Evolutionary conservation across 2,113 vertebrate species (phyloP), one percentile per base, ranked within the genome.

Genomic region (Colius striatus): DNA sequence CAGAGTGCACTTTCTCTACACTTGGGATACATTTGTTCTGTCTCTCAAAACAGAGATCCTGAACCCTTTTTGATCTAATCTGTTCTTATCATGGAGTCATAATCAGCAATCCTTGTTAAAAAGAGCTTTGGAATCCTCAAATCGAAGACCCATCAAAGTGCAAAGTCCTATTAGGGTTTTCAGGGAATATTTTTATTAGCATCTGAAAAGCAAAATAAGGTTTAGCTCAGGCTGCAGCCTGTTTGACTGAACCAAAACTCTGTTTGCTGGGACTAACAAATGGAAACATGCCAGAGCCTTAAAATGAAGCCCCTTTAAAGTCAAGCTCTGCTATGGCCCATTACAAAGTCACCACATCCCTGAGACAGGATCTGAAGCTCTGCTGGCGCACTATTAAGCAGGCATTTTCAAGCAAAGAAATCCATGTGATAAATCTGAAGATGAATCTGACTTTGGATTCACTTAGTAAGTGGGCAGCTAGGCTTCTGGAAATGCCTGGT

Each of bases 201-300:
- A 53, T 36, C 16, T 57, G n/a, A 92, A 67, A 48, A 86, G 48
- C 43, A 86, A 94, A 95, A 54, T 65, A 95, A 90, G 18, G 23
- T 74, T 86, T 48, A 43, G 29, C 34, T 90, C 38, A n/a, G 48
- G 51, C 26, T 77, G 51, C 14, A 90, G 43, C 29, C 55, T 75
- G 30, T 74, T 63, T 53, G 47, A 47, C 86, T 81, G 83, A 94
- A 81, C 34, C 68, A 81, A 76, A 89, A n/a, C 9, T 62, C 22
- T 0, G 51, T 61, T 80, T 63, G 53, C 48, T 63, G 60, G 9
- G 26, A 81, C 22, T 36, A 85, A 61, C 30, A 74, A 48, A 3
- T 11, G 80, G 53, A 93, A 86, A 67, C 48, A 81, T 0, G 0
- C 48, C 68, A 92, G 43, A 47, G 25, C 32, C 41, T 72, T 85